Evolutionary conservation across 2,797 vertebrate species (phyloP).

Genomic region (Diceros bicornis): DNA sequence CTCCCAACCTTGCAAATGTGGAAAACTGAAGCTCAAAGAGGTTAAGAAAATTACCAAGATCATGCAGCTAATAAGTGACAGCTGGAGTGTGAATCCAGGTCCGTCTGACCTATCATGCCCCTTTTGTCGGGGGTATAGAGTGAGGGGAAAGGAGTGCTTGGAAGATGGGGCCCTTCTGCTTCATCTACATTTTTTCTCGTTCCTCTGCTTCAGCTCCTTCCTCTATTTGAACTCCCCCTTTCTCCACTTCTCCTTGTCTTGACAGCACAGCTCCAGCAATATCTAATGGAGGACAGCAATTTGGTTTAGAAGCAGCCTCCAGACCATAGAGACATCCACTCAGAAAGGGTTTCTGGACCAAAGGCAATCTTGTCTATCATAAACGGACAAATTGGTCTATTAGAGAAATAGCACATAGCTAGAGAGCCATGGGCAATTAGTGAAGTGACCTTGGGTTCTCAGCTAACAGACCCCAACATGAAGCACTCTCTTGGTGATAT

Average conservation of each 20-base stretch:
- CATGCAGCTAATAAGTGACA: neutral
- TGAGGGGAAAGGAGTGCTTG: constrained; percentile 1
- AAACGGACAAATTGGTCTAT: constrained; percentile 65
- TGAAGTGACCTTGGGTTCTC: constrained; percentile 37
- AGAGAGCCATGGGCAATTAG: constrained; percentile 53
- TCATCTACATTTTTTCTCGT: neutral
- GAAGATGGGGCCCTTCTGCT: neutral
- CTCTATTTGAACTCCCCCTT: neutral
- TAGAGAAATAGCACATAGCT: constrained; percentile 42
- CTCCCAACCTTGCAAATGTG: constrained; percentile 38
- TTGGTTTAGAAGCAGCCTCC: constrained; percentile 21
- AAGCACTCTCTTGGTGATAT: neutral
- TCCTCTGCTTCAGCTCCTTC: neutral
- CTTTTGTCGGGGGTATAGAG: neutral
- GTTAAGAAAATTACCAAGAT: constrained; percentile 22
- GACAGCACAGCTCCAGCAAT: neutral
- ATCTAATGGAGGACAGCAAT: constrained; percentile 61
- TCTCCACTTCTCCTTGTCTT: constrained; percentile 12
- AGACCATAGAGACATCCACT: constrained; percentile 23
- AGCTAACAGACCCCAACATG: neutral
- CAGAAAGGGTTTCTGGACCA: constrained; percentile 47
- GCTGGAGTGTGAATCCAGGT: neutral
- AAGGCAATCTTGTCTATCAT: constrained; percentile 59
- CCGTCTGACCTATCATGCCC: neutral
- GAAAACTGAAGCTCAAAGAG: constrained; percentile 14